Evolutionary conservation across 2,113 vertebrate genomes (phyloP), one percentile per base, ranked within the genome.

Genomic region (Tetrao urogallus): DNA sequence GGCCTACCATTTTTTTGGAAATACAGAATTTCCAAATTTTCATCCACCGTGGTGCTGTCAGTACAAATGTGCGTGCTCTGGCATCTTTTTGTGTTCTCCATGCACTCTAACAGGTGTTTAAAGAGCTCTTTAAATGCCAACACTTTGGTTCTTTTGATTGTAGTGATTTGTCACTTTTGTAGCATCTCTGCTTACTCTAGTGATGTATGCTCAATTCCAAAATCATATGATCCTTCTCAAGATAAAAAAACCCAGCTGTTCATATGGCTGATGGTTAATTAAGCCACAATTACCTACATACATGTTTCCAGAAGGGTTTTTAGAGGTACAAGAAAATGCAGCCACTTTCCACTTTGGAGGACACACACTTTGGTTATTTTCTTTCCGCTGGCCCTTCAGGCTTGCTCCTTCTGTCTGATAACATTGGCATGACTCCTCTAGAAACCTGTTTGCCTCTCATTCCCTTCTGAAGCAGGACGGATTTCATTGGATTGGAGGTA

Each of bases 21-120:
- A 52, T 7, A 36, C 8, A 38, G 21, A 57, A n/a, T 66, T 71
- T 71, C 12, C 40, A 47, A 8, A n/a, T 79, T 79, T 82, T 40
- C 32, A 45, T 43, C 28, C 19, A 13, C 27, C 61, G 3, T 3
- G 56, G 2, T 32, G 21, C 71, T 87, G 15, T 54, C 30, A 56
- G 34, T 3, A 81, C 5, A 48, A 58, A 22, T 0, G 1, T 5
- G 3, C 57, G 2, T 7, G 73, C 18, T 42, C 28, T 84, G 28
- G 15, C 40, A 43, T 22, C 17, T 32, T 22, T 69, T 57, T 66
- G 2, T 9, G 70, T 34, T 13, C 28, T 18, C 3, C 13, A 21
- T 17, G 70, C 38, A 24, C 34, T 30, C 14, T 34, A 65, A 45
- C 34, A 42, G 7, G 27, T 38, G 38, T 38, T 38, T 38, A 38